These are phyloP conservation scores for Ptychodera flava DNA, from an alignment of 35 echinoderm and acorn worm genomes.

Conservation along the genomic window DNA sequence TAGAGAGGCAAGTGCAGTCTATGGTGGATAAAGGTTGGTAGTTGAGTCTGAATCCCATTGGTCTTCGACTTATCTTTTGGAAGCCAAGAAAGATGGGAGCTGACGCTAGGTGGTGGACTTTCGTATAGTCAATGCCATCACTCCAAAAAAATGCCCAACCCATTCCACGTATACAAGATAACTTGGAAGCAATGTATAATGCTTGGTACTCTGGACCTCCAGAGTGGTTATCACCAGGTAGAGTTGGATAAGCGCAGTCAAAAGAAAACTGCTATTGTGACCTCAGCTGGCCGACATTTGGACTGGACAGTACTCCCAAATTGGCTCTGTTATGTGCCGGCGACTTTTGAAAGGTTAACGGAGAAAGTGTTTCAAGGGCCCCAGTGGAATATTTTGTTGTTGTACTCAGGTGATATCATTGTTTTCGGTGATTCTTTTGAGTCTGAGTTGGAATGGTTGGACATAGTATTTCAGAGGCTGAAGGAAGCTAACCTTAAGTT, in stretches of 20 bases:
- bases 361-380: conserved; percentile 50
- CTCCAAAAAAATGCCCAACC: conserved; percentile 19
- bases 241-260: conserved; percentile 6
- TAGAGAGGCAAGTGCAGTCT: neutral
- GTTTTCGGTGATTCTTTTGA: too few species aligned
- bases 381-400: too few species aligned
- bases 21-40: neutral
- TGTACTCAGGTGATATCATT: too few species aligned
- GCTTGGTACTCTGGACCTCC: too few species aligned
- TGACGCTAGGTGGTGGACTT: neutral
- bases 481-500: conserved; percentile 27
- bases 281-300: neutral
- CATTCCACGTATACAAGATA: conserved; percentile 12
- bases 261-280: conserved; percentile 4
- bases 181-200: conserved; percentile 12
- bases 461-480: conserved; percentile 17
- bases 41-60: neutral
- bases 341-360: conserved; percentile 45
- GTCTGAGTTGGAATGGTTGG: too few species aligned
- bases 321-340: conserved; percentile 24
- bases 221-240: conserved; percentile 14
- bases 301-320: conserved; percentile 15
- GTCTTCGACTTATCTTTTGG: neutral
- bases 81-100: conserved; percentile 21
- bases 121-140: conserved; percentile 8